A percentile compares a stretch with the other conserved stretches of the same genome.
phyloP scores from a whole-genome alignment of 2,888 invertebrate genomes.

The Drosophila rellima region DNA sequence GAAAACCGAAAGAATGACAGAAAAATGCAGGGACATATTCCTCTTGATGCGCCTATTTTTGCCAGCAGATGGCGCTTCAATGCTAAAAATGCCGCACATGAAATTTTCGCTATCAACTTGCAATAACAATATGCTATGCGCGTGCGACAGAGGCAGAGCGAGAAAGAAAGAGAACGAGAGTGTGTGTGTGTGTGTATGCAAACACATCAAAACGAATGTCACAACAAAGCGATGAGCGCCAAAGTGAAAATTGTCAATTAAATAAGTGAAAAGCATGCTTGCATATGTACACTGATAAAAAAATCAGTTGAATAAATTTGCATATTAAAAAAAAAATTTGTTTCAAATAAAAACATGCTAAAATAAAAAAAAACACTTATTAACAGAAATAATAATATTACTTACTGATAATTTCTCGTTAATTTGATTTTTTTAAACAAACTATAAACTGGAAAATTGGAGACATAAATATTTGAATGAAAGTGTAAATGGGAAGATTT shows the following conservation, averaged over 20 bases:
- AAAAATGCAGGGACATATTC: slow-evolving; percentile 5
- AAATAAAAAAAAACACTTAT: too few species aligned
- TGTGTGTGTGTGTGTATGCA: slow-evolving; percentile 34
- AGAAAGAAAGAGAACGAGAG: background rate
- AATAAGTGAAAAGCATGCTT: slow-evolving; percentile 44
- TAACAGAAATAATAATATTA: too few species aligned
- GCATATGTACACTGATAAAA: background rate
- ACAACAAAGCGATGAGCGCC: slow-evolving; percentile 66
- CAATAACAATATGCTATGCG: slow-evolving; percentile 30
- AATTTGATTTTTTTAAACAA: too few species aligned
- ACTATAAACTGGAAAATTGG: too few species aligned
- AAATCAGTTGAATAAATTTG: too few species aligned
- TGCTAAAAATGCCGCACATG: slow-evolving; percentile 30
- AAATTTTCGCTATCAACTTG: slow-evolving; percentile 44
- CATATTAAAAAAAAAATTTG: too few species aligned
- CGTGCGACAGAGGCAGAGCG: background rate
- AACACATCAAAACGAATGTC: slow-evolving; percentile 77
- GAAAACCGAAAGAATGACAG: background rate
- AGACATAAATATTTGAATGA: too few species aligned
- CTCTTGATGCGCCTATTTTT: slow-evolving; percentile 3
- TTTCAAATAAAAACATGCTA: too few species aligned
- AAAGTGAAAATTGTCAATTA: slow-evolving; percentile 80
- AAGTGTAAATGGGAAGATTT: too few species aligned
- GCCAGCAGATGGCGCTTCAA: slow-evolving; percentile 54
- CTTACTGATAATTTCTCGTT: too few species aligned